phyloP scores from a whole-genome alignment of 2,797 vertebrate genomes.

The Anableps anableps region DNA sequence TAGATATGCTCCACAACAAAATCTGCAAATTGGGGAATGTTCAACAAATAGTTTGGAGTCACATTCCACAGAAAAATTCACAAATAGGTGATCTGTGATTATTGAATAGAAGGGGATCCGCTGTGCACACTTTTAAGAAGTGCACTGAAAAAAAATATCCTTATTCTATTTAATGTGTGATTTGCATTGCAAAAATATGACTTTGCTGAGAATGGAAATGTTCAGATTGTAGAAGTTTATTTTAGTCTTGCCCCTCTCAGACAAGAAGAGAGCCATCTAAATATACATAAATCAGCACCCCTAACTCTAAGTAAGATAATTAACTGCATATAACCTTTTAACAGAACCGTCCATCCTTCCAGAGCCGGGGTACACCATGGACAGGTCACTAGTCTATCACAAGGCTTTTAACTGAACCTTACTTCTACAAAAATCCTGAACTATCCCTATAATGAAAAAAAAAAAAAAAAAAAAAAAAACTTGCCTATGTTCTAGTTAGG shows the following conservation, averaged over 20 bases:
- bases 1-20: too few species aligned
- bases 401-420: background rate
- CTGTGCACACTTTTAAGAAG: background rate
- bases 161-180: too few species aligned
- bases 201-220: background rate
- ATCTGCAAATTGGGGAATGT: too few species aligned
- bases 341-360: too few species aligned
- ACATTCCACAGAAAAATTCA: too few species aligned
- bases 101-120: too few species aligned
- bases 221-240: background rate
- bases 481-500: too few species aligned
- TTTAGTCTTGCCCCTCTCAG: background rate
- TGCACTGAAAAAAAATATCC: background rate
- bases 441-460: background rate
- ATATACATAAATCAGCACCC: too few species aligned
- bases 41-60: too few species aligned
- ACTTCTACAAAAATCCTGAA: background rate
- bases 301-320: too few species aligned
- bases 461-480: conserved; percentile 1
- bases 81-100: too few species aligned
- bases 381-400: background rate
- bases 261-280: background rate
- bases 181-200: background rate
- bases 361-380: background rate
- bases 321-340: too few species aligned